A percentile compares a stretch with the other conserved stretches of the same genome.
Conservation (phyloP, 2,797 vertebrate genomes). For the Cyclopterus lumpus region DNA sequence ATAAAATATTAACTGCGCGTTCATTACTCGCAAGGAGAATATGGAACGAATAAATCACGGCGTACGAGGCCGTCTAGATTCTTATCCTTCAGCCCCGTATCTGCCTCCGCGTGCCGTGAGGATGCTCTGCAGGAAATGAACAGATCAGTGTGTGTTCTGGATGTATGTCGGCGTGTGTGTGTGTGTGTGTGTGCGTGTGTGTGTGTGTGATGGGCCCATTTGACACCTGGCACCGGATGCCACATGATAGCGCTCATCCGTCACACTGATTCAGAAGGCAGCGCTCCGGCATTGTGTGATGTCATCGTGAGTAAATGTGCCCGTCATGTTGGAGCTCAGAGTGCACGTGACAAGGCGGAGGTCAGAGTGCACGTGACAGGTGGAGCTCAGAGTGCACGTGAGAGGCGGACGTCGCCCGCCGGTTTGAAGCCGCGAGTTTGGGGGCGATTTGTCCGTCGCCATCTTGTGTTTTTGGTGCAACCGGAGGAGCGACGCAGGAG, state of each 20-base stretch:
- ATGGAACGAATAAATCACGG: constrained; percentile 81
- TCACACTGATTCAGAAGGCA: constrained; percentile 17
- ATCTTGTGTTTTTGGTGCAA: too few relatives aligned
- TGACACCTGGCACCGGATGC: constrained; percentile 11
- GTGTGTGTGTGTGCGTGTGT: not conserved
- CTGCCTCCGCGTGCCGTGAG: constrained; percentile 32
- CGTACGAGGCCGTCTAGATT: constrained; percentile 66
- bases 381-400: too few relatives aligned
- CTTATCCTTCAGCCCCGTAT: constrained; percentile 57
- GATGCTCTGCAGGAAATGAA: constrained; percentile 62
- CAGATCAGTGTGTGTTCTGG: not conserved
- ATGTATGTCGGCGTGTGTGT: not conserved
- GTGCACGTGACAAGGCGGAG: too few relatives aligned
- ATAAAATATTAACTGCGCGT: constrained; percentile 81
- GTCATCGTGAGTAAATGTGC: not conserved
- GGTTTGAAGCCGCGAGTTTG: too few relatives aligned
- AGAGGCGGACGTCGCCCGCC: too few relatives aligned
- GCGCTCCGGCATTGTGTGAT: not conserved
- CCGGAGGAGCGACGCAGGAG: too few relatives aligned
- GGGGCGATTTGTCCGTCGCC: too few relatives aligned
- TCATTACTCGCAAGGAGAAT: constrained; percentile 75
- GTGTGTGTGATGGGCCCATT: not conserved
- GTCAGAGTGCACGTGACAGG: too few relatives aligned
- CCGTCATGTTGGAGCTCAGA: too few relatives aligned
- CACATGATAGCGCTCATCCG: constrained; percentile 6